Evolutionary conservation across 2,888 invertebrate genomes (phyloP).

Genomic region (Nomada flava): DNA sequence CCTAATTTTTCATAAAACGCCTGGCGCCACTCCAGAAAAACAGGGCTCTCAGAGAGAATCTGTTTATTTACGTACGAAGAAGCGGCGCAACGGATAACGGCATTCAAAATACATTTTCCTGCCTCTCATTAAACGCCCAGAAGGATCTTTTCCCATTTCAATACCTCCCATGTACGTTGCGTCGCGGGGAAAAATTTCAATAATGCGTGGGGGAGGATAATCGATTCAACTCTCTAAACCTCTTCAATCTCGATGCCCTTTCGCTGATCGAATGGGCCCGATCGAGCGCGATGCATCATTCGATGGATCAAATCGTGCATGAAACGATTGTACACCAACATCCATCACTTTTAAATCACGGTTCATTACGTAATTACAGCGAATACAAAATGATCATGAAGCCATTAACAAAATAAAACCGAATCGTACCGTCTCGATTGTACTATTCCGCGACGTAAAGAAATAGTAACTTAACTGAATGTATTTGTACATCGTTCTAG

Average conservation of each 20-base stretch:
- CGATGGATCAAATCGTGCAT: neutral
- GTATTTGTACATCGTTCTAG: constrained; percentile 45
- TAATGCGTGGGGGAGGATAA: neutral
- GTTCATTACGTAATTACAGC: neutral
- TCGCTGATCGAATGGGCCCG: constrained; percentile 12
- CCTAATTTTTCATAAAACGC: constrained; percentile 6
- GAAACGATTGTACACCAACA: neutral
- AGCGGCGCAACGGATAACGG: neutral
- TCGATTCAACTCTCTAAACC: neutral
- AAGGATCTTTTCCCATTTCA: too few species aligned
- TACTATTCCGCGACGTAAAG: constrained; percentile 60
- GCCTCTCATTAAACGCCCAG: neutral
- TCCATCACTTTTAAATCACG: neutral
- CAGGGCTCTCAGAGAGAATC: constrained; percentile 5
- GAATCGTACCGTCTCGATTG: constrained; percentile 66
- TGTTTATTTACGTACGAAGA: constrained; percentile 27
- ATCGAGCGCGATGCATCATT: constrained; percentile 10
- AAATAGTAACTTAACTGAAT: constrained; percentile 53
- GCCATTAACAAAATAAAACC: constrained; percentile 64
- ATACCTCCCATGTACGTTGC: too few species aligned
- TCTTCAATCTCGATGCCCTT: constrained; percentile 14
- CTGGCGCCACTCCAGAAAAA: constrained; percentile 20
- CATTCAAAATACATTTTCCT: constrained; percentile 8
- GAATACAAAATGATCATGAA: neutral
- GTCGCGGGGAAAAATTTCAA: too few species aligned